Conservation (phyloP, 2,888 invertebrate genomes). For the Hedychridium roseum region DNA sequence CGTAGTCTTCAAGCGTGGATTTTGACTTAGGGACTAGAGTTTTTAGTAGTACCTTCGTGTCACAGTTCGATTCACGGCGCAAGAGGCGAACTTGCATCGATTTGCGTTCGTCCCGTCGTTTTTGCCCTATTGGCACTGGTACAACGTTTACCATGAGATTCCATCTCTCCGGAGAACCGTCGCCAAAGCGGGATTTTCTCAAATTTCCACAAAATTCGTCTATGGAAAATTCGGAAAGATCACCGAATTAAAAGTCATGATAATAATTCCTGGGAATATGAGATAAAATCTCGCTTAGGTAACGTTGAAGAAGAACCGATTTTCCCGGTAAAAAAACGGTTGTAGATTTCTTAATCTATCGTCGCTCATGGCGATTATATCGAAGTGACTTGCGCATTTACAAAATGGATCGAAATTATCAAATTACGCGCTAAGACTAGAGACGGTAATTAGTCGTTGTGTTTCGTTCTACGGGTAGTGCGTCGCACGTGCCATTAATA, state of each 20-base stretch:
- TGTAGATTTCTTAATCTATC: constrained; percentile 41
- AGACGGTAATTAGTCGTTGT: constrained; percentile 56
- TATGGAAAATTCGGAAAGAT: too few species aligned
- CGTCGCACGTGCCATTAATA: too few species aligned
- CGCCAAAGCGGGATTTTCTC: too few species aligned
- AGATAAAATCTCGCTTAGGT: too few species aligned
- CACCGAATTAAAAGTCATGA: too few species aligned
- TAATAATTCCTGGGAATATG: too few species aligned
- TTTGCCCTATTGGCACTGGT: constrained; percentile 16
- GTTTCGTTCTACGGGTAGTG: constrained; percentile 43
- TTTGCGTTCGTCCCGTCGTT: constrained; percentile 4
- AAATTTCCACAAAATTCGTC: too few species aligned
- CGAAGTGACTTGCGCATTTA: constrained; percentile 27
- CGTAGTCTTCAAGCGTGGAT: constrained; percentile 43
- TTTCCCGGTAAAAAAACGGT: constrained; percentile 41
- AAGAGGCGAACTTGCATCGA: constrained; percentile 16
- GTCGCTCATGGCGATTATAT: constrained; percentile 36
- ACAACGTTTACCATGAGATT: too few species aligned
- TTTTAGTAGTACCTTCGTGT: constrained; percentile 32
- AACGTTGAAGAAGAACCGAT: too few species aligned
- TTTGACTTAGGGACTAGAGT: constrained; percentile 17
- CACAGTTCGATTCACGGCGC: constrained; percentile 28
- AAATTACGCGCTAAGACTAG: constrained; percentile 45
- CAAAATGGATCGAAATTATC: constrained; percentile 41
- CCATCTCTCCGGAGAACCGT: too few species aligned